Base-by-base conservation (phyloP, 2,888 invertebrate species). In the Dichetophora obliterata region DNA sequence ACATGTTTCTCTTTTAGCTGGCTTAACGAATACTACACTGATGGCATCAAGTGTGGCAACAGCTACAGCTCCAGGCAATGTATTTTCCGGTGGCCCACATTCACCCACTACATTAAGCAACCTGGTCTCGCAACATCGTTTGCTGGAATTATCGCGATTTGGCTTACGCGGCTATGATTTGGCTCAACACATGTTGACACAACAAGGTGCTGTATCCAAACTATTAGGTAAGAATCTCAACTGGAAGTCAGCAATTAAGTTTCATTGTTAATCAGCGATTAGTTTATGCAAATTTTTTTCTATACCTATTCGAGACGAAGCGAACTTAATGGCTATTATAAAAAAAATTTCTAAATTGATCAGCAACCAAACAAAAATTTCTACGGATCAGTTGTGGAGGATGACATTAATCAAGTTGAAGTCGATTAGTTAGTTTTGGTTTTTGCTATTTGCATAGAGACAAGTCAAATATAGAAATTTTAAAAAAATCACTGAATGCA, bases 201-300 rank as follows among this genome's bases (percentile, higher is more conserved):
- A 96, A 91, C 96, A 96, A 91, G 96, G 96, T 85, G 96, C 96
- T 86, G 96, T 95, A 84, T 96, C 95, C 82, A 96, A 96, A 91
- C 91, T 96, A 87, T 91, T 96, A 88, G 96, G 96, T 96, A 90
- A 94, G 95, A 82, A 37, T 19, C 27, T 43, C 16, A 19, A 19
- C 43, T 34, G 19, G 16, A 19, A 66, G 22, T n/a, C 34, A 72
- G 16, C 59, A 22, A 43, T 24, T 37, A 68, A 43, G 19, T 68
- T 48, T 24, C 37, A 5, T 68, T 27, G 24, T 14, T 52, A 69
- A 50, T 16, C 5, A 50, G 27, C 52, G 24, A 50, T 52, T 69
- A 69, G 27, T 50, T 69, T 31, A 69, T 69, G 69, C 27, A 69
- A 69, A 69, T 69, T 43, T 16, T 65, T 19, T 5, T 48, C 22